Conservation (phyloP, 2,113 vertebrate genomes). For the Sinosuthora webbiana region DNA sequence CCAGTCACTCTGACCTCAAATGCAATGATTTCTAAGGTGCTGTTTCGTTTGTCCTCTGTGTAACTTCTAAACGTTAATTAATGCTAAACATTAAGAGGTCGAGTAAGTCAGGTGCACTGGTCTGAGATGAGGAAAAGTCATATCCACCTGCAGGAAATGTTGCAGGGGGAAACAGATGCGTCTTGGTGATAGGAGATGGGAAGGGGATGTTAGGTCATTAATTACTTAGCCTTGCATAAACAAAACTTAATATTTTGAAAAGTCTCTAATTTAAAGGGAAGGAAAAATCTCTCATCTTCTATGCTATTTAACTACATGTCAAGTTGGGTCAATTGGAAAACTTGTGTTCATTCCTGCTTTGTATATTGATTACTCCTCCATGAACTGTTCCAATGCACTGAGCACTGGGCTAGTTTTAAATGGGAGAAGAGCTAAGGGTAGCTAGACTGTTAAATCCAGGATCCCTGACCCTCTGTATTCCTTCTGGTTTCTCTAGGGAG, state of each 20-base stretch:
- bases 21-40: background rate
- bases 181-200: constrained; percentile 72
- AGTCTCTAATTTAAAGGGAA: constrained; percentile 55
- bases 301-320: background rate
- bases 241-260: constrained; percentile 68
- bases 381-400: background rate
- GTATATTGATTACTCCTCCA: background rate
- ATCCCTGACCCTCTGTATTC: background rate
- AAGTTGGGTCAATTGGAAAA: background rate
- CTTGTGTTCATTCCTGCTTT: background rate
- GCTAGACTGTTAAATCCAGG: background rate
- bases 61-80: background rate
- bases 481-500: background rate
- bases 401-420: background rate
- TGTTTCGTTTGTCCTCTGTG: background rate
- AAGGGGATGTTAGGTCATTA: constrained; percentile 78
- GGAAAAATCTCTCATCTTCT: constrained; percentile 49
- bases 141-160: constrained; percentile 70
- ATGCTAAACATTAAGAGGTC: background rate
- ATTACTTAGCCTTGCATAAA: constrained; percentile 72
- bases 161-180: constrained; percentile 77
- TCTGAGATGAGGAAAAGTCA: constrained; percentile 10
- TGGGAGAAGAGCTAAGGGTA: background rate
- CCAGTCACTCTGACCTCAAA: background rate
- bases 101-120: constrained; percentile 63